Evolutionary conservation across 2,888 invertebrate species (phyloP).

Genomic region (Romanomermis culicivorax): DNA sequence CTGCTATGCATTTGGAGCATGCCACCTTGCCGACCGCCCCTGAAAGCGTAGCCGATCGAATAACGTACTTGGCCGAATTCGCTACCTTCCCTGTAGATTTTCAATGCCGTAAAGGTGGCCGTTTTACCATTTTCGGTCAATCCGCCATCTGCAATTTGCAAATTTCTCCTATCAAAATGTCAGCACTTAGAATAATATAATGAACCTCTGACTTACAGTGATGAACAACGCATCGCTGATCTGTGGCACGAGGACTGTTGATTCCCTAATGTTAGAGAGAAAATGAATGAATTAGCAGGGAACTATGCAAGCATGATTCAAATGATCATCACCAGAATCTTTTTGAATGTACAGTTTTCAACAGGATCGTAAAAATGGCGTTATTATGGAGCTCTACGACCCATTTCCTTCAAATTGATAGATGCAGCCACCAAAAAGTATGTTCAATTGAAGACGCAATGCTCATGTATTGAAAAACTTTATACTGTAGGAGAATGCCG

Average conservation of each 20-base stretch:
- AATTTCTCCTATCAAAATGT: neutral
- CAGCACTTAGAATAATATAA: no score
- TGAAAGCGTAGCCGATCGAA: constrained; percentile 29
- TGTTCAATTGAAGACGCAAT: no score
- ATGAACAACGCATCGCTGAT: constrained; percentile 28
- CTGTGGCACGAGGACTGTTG: constrained; percentile 22
- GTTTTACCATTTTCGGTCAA: constrained; percentile 28
- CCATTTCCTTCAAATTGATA: no score
- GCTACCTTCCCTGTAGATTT: constrained; percentile 28
- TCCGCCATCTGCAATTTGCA: constrained; percentile 23
- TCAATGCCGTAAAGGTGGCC: constrained; percentile 28
- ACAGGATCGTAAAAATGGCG: no score
- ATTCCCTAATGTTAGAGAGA: constrained; percentile 15
- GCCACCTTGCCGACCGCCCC: constrained; percentile 27
- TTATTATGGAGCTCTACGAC: no score
- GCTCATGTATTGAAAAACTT: no score
- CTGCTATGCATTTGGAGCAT: constrained; percentile 28
- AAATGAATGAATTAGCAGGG: neutral
- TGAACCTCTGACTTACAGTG: no score
- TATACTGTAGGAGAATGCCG: no score
- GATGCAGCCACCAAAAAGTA: no score
- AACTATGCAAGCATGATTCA: neutral
- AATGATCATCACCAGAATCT: no score
- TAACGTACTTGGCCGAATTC: constrained; percentile 27
- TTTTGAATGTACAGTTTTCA: no score